A percentile compares a stretch with the other conserved stretches of the same genome.
These are phyloP conservation scores for Pseudochaenichthys georgianus DNA, from an alignment of 2,797 vertebrate species.

Conservation along the genomic window DNA sequence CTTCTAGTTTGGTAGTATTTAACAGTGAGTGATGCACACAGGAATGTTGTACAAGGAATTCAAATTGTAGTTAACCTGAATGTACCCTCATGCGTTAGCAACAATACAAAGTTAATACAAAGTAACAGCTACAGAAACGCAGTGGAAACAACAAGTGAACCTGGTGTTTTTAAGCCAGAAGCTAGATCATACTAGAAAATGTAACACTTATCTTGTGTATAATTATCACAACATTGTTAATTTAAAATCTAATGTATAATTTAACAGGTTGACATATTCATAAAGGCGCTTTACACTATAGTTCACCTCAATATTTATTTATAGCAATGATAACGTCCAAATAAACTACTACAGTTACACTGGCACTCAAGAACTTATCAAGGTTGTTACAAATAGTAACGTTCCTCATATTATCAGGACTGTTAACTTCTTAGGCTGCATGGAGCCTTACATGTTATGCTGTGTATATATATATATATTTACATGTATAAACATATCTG, in stretches of 20 bases:
- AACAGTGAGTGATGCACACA: not conserved
- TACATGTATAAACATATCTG: not conserved
- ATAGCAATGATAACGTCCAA: constrained; percentile 27
- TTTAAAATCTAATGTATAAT: no score
- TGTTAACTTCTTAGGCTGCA: not conserved
- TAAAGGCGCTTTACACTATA: not conserved
- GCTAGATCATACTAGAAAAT: not conserved
- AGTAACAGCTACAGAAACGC: not conserved
- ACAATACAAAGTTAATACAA: not conserved
- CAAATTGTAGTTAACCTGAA: not conserved
- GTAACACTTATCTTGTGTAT: not conserved
- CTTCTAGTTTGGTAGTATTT: constrained; percentile 63
- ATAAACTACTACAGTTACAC: constrained; percentile 11
- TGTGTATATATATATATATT: not conserved
- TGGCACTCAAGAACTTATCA: not conserved
- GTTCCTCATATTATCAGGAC: constrained; percentile 5
- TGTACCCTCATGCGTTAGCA: not conserved
- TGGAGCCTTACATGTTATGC: not conserved
- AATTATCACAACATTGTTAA: not conserved
- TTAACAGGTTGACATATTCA: no score
- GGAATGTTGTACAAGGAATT: not conserved
- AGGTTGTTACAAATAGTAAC: constrained; percentile 1
- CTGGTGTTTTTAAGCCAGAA: not conserved
- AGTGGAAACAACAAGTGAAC: not conserved
- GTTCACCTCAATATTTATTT: not conserved